Conservation (phyloP, 2,113 vertebrate species). For the Brienomyrus longianalis region DNA sequence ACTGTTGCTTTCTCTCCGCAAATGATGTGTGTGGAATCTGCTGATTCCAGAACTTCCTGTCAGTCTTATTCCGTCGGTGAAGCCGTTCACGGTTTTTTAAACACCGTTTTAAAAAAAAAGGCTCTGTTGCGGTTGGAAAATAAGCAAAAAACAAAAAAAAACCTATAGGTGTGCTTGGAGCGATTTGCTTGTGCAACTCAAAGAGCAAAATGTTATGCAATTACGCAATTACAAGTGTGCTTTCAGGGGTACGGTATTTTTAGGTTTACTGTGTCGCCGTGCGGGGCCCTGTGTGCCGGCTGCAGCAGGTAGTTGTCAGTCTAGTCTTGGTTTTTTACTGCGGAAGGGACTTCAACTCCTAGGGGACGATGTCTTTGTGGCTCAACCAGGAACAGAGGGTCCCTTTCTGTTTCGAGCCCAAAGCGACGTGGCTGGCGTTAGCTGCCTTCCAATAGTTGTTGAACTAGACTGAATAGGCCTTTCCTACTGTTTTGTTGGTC, state of each 20-base stretch:
- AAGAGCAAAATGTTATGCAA: neutral
- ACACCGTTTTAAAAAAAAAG: neutral
- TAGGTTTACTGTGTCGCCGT: neutral
- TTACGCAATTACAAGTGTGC: neutral
- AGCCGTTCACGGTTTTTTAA: neutral
- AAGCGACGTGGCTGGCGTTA: neutral
- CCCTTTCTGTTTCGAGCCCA: neutral
- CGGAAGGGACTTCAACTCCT: neutral
- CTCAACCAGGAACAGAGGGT: neutral
- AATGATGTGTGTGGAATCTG: neutral
- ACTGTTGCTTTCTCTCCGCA: neutral
- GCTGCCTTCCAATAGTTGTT: neutral
- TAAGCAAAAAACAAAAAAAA: neutral
- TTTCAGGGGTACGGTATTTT: neutral
- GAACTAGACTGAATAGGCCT: constrained; percentile 7
- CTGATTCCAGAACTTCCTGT: neutral
- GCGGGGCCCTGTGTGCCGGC: neutral
- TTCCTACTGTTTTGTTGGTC: neutral
- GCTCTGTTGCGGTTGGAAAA: neutral
- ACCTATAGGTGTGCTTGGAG: neutral
- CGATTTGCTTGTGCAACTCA: neutral
- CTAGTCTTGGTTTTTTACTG: neutral
- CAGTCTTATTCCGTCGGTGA: neutral
- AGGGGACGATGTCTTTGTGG: neutral
- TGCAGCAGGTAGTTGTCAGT: constrained; percentile 1